Base-by-base conservation (phyloP, 2,797 vertebrate genomes). In the Sebastes jordani region DNA sequence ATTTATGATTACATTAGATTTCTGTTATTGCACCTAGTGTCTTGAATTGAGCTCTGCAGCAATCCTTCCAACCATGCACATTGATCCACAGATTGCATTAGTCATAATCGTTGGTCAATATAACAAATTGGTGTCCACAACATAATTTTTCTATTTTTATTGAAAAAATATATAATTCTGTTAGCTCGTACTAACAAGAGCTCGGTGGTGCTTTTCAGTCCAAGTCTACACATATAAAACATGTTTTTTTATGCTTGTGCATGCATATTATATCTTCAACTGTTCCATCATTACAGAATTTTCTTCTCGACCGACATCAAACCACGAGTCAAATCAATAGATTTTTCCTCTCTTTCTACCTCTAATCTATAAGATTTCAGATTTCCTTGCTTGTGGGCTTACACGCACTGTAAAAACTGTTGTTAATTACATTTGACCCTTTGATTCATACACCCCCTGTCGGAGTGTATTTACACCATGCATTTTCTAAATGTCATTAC, bases 401-500 rank as follows among this genome's bases (percentile, higher is more conserved):
- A 78, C 49, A 82, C 67, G 49, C 42, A 46, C 61, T 79, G n/a
- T 68, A 60, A 82, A 83, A 88, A 54, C 22, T 32, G 11, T 29
- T 68, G 30, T 78, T 73, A 68, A 84, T 88, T 82, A 78, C 66
- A 76, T 76, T 77, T 64, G 23, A 81, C 75, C 68, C 71, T 85
- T 68, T 84, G 83, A 73, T 84, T 84, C 89, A 90, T 80, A 72
- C 63, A 72, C 69, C 69, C 60, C 38, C 56, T 84, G 72, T 85
- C 73, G 78, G 68, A 81, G 71, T 81, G 77, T 88, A 81, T 85
- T 82, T 85, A 64, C 9, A 54, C 55, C 87, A 86, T 84, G 78
- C 88, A 82, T 89, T 90, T 88, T 83, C 64, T 86, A 74, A 88
- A 83, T 88, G 81, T 87, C 90, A 90, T 94, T 88, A 68, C 90